Conservation (phyloP, 2,888 invertebrate species). For the Drosophila multiciliata region DNA sequence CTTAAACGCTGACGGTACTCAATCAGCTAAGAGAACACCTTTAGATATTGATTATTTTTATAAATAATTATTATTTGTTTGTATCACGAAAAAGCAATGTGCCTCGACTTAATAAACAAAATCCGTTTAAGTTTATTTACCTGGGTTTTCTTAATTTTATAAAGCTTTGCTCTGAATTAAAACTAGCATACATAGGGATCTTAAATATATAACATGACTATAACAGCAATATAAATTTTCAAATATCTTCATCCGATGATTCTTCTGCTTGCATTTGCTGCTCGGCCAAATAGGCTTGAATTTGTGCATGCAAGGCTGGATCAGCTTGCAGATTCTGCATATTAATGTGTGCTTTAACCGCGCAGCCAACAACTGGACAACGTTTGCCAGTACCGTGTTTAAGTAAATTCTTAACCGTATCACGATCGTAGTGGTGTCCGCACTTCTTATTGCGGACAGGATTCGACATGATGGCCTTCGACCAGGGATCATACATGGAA, state of each 20-base stretch:
- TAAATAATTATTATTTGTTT: neutral
- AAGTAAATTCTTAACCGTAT: constrained; percentile 26
- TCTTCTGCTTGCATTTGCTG: neutral
- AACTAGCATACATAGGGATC: neutral
- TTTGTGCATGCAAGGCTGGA: constrained; percentile 6
- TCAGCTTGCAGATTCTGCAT: constrained; percentile 31
- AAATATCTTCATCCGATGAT: constrained; percentile 13
- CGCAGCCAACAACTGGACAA: constrained; percentile 57
- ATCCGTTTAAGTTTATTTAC: neutral
- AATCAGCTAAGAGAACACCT: neutral
- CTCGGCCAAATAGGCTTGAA: constrained; percentile 6
- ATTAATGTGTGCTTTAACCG: constrained; percentile 28
- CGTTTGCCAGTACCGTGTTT: constrained; percentile 11
- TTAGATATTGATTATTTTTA: neutral
- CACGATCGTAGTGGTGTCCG: constrained; percentile 52
- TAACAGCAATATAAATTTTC: constrained; percentile 3
- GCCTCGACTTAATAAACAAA: neutral
- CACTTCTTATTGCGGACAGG: constrained; percentile 51
- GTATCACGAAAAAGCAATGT: neutral
- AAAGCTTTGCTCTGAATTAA: neutral
- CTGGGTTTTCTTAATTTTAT: neutral
- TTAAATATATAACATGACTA: neutral
- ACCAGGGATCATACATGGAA: constrained; percentile 58
- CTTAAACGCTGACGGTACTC: neutral
- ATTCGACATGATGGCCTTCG: constrained; percentile 40